Base-by-base conservation (phyloP, 1,140 invertebrate genomes). In the Spodoptera frugiperda region DNA sequence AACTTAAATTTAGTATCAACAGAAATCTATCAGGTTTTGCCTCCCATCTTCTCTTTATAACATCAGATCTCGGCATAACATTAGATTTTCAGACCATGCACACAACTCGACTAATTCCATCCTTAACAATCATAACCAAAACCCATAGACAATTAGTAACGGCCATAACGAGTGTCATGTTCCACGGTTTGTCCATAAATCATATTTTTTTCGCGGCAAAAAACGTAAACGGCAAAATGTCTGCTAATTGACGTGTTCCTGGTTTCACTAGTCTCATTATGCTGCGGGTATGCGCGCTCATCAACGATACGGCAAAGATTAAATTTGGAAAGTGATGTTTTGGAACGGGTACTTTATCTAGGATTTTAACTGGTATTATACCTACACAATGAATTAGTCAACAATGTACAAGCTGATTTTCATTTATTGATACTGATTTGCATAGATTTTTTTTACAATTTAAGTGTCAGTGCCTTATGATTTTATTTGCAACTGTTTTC, bases 181-280 rank as follows among this genome's bases (percentile, higher is more conserved):
- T 91, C 86, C 89, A 83, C 19, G 25, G 44, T 73, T 73, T 65
- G 81, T 78, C 81, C 85, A 91, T 91, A 90, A 91, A 91, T 91
- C 89, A 91, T 89, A 86, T 80, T 83, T 81, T 83, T 85, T 87
- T 46, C 54, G 63, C 49, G 46, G 53, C 55, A 84, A 83, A 88
- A 90, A 88, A 72, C 65, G 21, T 54, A 85, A 82, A 76, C 83
- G 87, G 84, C 87, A 89, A 91, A 89, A 87, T 85, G 84, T 84
- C 85, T 86, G 86, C 87, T 91, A 91, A 91, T 91, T 91, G 87
- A 90, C 88, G 81, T 90, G 82, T 90, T 89, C 87, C 87, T 89
- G 79, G 82, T 82, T 82, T 80, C 76, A 77, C 77, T 78, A 75
- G 63, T 44, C 70, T 77, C 76, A 78, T 80, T 80, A 80, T 76